A percentile compares a stretch with the other conserved stretches of the same genome.
phyloP scores from a whole-genome alignment of 1,140 invertebrate species.

The Monomorium pharaonis region DNA sequence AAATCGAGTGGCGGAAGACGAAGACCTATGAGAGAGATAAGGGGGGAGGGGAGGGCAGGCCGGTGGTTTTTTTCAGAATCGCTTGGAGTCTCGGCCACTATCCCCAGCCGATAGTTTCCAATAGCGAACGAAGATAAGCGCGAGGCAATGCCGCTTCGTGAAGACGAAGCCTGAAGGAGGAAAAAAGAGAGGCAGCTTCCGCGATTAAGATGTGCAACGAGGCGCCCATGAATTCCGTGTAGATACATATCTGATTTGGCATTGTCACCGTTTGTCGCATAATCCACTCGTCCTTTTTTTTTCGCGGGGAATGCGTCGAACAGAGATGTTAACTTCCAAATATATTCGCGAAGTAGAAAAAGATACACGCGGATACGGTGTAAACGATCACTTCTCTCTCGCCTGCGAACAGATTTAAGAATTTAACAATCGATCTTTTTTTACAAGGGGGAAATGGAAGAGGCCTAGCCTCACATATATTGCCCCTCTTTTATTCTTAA shows the following conservation, averaged over 20 bases:
- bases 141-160: not conserved
- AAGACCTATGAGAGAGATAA: conserved; percentile 28
- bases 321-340: not conserved
- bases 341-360: not conserved
- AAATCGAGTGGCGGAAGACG: conserved; percentile 54
- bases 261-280: conserved; percentile 60
- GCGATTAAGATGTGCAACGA: conserved; percentile 69
- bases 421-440: not conserved
- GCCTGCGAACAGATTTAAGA: not conserved
- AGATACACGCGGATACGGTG: not conserved
- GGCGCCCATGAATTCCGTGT: conserved; percentile 57
- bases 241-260: conserved; percentile 70
- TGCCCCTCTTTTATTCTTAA: not conserved
- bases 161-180: not conserved
- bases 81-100: not conserved
- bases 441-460: not conserved
- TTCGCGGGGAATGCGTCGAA: not conserved
- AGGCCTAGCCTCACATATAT: not conserved
- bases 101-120: conserved; percentile 29
- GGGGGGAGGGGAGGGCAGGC: not conserved
- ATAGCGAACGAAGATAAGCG: conserved; percentile 32
- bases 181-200: conserved; percentile 22
- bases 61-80: conserved; percentile 13
- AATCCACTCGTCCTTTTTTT: conserved; percentile 39
- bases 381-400: not conserved